Evolutionary conservation across 2,888 invertebrate species (phyloP).

Genomic region (Tricholauxania praeusta): DNA sequence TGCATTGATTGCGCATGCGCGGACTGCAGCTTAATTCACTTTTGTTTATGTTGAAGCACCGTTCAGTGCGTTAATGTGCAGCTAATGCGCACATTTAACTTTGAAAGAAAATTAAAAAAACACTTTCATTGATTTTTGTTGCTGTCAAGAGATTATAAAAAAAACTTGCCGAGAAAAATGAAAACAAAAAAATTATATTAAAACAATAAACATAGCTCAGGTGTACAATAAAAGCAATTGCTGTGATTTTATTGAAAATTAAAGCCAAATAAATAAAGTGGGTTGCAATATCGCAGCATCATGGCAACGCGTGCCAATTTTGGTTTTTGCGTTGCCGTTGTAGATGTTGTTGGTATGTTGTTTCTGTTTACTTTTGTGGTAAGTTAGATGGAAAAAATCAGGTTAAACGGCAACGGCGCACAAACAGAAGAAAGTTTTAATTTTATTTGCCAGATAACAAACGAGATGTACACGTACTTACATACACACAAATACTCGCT

Average conservation of each 20-base stretch:
- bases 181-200: background rate
- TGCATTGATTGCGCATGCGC: background rate
- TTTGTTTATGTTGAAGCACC: background rate
- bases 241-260: background rate
- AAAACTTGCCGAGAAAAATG: background rate
- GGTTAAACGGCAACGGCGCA: conserved; percentile 57
- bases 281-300: conserved; percentile 24
- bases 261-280: conserved; percentile 19
- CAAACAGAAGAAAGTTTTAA: conserved; percentile 52
- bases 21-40: conserved; percentile 8
- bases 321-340: background rate
- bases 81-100: too few relatives aligned
- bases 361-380: conserved; percentile 13
- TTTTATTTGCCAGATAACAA: background rate
- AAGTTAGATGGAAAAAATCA: conserved; percentile 51
- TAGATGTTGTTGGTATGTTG: conserved; percentile 5
- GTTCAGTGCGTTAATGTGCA: background rate
- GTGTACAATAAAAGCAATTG: background rate
- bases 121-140: conserved; percentile 9
- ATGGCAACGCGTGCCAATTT: background rate
- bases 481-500: too few relatives aligned
- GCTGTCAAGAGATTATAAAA: background rate
- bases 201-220: too few relatives aligned
- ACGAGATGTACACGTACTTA: too few relatives aligned
- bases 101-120: background rate